A percentile compares a stretch with the other conserved stretches of the same genome.
These are phyloP conservation scores for Drosophila diplacantha DNA, from an alignment of 2,888 invertebrate species.

Conservation along the genomic window DNA sequence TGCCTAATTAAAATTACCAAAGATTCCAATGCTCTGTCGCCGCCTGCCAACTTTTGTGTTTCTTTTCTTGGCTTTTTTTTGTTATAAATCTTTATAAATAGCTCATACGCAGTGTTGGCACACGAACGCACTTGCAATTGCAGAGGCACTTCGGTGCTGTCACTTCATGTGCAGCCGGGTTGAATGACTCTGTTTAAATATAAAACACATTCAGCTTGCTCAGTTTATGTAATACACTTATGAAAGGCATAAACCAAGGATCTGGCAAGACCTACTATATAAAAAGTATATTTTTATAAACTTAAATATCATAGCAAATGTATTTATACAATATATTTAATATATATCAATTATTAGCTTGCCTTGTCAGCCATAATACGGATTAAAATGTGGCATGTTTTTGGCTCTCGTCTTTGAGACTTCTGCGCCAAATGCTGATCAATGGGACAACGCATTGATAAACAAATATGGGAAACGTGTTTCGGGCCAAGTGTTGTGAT, in stretches of 20 bases:
- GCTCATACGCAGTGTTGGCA: constrained; percentile 52
- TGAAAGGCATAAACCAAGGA: neutral
- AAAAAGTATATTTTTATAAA: neutral
- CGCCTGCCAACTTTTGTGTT: constrained; percentile 36
- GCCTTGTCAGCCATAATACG: neutral
- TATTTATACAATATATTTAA: neutral
- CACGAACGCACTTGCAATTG: constrained; percentile 32
- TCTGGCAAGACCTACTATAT: neutral
- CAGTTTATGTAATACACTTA: constrained; percentile 20
- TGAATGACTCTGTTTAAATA: constrained; percentile 53
- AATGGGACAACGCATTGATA: constrained; percentile 33
- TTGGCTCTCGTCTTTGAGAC: constrained; percentile 20
- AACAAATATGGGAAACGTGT: constrained; percentile 41
- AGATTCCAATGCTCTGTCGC: constrained; percentile 24
- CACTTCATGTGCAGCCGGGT: constrained; percentile 33
- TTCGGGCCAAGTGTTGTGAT: constrained; percentile 18
- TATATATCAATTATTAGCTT: neutral
- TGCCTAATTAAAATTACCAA: constrained; percentile 58
- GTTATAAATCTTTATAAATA: constrained; percentile 49
- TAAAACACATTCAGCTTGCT: constrained; percentile 17
- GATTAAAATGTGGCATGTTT: constrained; percentile 5
- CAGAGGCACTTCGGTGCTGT: constrained; percentile 23
- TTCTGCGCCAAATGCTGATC: constrained; percentile 15
- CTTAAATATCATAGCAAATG: neutral
- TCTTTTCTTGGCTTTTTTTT: constrained; percentile 1